phyloP scores from a whole-genome alignment of 64 coral and sea anemone species.

The Dendronephthya gigantea region DNA sequence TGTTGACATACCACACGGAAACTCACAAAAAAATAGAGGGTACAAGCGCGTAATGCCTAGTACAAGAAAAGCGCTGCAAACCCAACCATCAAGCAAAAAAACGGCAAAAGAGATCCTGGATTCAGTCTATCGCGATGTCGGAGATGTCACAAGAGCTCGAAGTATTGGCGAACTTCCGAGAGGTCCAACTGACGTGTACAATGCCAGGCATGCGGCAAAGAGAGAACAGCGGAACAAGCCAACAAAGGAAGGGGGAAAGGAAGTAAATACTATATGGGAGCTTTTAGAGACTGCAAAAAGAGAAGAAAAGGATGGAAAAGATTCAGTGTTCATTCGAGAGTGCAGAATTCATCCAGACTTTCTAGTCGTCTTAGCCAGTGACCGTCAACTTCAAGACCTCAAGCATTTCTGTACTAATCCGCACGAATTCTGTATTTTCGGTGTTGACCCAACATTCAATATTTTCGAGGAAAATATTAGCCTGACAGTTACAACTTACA shows the following conservation, averaged over 20 bases:
- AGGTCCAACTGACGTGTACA: conserved; percentile 26
- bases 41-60: conserved; percentile 29
- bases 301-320: neutral
- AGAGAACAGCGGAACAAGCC: neutral
- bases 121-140: too few relatives aligned
- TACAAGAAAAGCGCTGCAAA: conserved; percentile 24
- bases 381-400: neutral
- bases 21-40: conserved; percentile 17
- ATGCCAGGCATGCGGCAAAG: conserved; percentile 28
- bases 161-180: too few relatives aligned
- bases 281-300: neutral
- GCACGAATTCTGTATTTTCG: neutral
- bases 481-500: too few relatives aligned
- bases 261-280: neutral
- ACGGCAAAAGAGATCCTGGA: conserved; percentile 35
- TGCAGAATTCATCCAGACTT: neutral
- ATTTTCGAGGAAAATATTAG: too few relatives aligned
- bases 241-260: neutral
- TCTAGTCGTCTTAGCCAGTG: neutral
- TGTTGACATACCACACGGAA: neutral
- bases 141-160: too few relatives aligned
- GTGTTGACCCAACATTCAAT: neutral
- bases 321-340: neutral
- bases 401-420: neutral
- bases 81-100: conserved; percentile 25